Evolutionary conservation across 2,113 vertebrate species (phyloP).

Genomic region (Cathartes aura): DNA sequence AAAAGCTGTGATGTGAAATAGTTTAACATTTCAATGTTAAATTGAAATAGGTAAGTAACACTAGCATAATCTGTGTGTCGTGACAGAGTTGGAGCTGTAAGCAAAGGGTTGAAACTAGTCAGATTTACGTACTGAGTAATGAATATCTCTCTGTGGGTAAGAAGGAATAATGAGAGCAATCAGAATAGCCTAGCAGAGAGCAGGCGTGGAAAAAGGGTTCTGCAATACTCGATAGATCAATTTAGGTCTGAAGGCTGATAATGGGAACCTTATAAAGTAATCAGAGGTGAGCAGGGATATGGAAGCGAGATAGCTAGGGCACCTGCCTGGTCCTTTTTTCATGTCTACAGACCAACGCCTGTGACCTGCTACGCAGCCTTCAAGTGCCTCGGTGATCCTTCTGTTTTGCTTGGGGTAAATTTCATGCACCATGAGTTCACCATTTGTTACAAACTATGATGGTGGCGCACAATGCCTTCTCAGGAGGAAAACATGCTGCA

Average conservation of each 20-base stretch:
- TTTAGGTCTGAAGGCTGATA: background rate
- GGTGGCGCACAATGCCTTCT: background rate
- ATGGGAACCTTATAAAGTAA: background rate
- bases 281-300: background rate
- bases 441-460: background rate
- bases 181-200: background rate
- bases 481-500: background rate
- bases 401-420: background rate
- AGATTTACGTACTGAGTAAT: background rate
- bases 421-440: background rate
- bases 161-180: background rate
- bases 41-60: background rate
- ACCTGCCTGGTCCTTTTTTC: background rate
- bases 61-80: background rate
- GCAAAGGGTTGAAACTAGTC: background rate
- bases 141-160: background rate
- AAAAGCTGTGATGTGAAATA: background rate
- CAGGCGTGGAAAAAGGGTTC: background rate
- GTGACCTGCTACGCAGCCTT: fast-evolving
- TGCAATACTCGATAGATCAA: fast-evolving
- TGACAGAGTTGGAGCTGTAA: background rate
- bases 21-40: too few species aligned
- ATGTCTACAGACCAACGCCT: fast-evolving
- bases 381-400: background rate
- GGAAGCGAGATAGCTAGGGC: background rate